Evolutionary conservation across 1,140 invertebrate species (phyloP), one percentile per base, ranked within the genome.

Genomic region (Frieseomelitta varia): DNA sequence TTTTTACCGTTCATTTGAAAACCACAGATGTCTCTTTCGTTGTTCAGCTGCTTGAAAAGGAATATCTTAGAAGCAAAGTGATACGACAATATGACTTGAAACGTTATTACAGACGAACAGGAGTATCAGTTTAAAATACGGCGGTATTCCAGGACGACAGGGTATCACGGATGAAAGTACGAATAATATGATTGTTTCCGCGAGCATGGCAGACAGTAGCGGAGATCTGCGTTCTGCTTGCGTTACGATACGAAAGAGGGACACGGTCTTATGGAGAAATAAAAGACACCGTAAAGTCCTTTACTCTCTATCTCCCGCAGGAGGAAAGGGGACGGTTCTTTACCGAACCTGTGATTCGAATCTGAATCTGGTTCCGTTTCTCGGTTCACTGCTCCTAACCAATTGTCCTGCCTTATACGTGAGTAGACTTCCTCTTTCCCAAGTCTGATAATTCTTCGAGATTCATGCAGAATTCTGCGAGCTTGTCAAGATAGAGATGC

Each of bases 141-240:
- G 15, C 47, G 39, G 47, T 51, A 71, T 34, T 17, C 17, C 11
- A n/a, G 8, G 69, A 51, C 15, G 39, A 51, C 69, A 17, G 15
- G 69, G 8, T 69, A 51, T n/a, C 24, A 8, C 24, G 47, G 39
- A 51, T 71, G 53, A 39, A 34, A 56, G 24, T 30, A 4, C 53
- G 73, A 56, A 75, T 75, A 75, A 75, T 24, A 24, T 24, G 73
- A 75, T 58, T 56, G 30, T 75, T 75, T 58, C 53, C 73, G 19
- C 24, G 30, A 34, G 73, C 14, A 56, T 11, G 21, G 19, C 14
- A 34, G 12, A 24, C 21, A 34, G 51, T 6, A 24, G 12, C 24
- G 14, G 11, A 39, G 53, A 56, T 58, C 21, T 24, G 12, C 53
- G 73, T 58, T 56, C 39, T 56, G 27, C 30, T 56, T 75, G 24